phyloP scores from a whole-genome alignment of 2,888 invertebrate genomes.

The Temnothorax ravouxi region DNA sequence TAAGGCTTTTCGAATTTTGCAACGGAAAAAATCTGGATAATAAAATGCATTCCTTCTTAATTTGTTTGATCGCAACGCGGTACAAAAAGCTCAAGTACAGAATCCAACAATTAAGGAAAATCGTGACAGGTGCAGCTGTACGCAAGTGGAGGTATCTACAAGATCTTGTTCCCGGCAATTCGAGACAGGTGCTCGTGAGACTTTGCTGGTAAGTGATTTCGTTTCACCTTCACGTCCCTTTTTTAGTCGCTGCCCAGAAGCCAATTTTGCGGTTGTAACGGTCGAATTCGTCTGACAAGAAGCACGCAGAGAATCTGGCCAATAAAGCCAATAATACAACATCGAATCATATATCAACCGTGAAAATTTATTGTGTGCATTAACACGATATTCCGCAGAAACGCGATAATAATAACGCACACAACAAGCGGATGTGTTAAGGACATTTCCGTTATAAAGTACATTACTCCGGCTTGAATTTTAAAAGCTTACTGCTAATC shows the following conservation, averaged over 20 bases:
- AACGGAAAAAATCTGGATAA: not conserved
- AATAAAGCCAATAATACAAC: constrained; percentile 7
- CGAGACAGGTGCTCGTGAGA: constrained; percentile 77
- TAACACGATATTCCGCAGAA: not conserved
- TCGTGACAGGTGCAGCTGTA: constrained; percentile 78
- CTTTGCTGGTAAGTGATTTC: constrained; percentile 67
- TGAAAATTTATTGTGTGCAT: constrained; percentile 7
- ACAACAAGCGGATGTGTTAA: not conserved
- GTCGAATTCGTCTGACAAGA: constrained; percentile 67
- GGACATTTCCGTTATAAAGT: not conserved
- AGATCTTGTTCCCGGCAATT: constrained; percentile 52
- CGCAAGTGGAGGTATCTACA: constrained; percentile 47
- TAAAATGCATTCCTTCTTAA: not conserved
- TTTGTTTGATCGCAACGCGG: not conserved
- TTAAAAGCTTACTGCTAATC: not conserved
- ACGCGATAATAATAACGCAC: not conserved
- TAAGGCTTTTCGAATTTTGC: not conserved
- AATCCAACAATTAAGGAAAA: constrained; percentile 69
- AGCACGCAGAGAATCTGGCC: not conserved
- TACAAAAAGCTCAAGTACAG: constrained; percentile 28
- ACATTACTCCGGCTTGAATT: not conserved
- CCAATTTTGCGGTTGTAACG: constrained; percentile 65
- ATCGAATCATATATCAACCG: constrained; percentile 14
- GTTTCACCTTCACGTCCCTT: constrained; percentile 51
- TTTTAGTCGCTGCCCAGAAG: constrained; percentile 23